These are phyloP conservation scores for Argya squamiceps DNA, from an alignment of 2,797 vertebrate genomes.

Conservation along the genomic window DNA sequence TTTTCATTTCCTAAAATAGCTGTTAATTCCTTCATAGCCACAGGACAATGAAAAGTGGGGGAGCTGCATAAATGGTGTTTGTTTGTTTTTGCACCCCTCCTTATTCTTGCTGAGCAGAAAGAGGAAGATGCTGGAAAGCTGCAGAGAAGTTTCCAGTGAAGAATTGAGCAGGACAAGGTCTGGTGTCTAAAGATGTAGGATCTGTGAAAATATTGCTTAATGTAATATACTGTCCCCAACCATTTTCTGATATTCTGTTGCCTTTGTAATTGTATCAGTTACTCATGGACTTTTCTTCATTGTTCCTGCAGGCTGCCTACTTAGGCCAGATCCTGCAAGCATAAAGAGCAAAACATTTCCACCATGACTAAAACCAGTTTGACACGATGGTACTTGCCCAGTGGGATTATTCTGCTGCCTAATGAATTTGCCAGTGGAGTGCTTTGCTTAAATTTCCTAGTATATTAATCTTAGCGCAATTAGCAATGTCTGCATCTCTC, in stretches of 20 bases:
- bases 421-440: not conserved
- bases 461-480: conserved; percentile 35
- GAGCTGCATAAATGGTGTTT: not conserved
- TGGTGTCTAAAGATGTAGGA: not conserved
- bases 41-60: not conserved
- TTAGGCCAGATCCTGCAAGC: not conserved
- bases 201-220: not conserved
- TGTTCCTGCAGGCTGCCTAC: not conserved
- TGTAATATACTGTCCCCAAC: not conserved
- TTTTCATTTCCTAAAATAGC: not conserved
- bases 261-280: not conserved
- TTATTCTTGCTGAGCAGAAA: not conserved
- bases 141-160: not conserved
- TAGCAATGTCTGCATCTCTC: conserved; percentile 11
- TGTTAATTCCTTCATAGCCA: not conserved
- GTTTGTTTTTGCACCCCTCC: not conserved
- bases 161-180: not conserved
- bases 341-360: conserved; percentile 9
- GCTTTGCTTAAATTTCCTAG: conserved; percentile 22
- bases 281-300: not conserved
- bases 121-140: not conserved
- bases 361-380: not conserved
- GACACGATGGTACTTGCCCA: not conserved
- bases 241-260: not conserved
- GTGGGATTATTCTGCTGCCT: not conserved